Evolutionary conservation across 2,888 invertebrate genomes (phyloP), one percentile per base, ranked within the genome.

Genomic region (Steinernema carpocapsae): DNA sequence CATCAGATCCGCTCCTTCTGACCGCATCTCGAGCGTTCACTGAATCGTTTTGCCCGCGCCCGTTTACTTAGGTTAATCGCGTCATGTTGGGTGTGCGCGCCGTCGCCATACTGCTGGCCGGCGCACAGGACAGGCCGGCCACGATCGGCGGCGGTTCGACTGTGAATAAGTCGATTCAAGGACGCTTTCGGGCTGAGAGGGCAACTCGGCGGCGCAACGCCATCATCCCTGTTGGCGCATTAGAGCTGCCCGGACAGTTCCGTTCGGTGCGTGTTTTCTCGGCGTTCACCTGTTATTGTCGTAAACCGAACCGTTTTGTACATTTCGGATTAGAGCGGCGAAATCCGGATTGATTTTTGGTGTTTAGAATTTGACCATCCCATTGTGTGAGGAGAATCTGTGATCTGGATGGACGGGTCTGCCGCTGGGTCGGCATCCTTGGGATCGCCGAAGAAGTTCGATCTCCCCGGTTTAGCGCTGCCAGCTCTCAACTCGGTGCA

Each of bases 401-500:
- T 32, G 64, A 64, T 64, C 29, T 64, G 64, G 19, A 64, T 64
- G 64, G 64, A 64, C 64, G 64, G 64, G 64, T 64, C 37, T 32
- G 64, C 64, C 64, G 64, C 32, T 10, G 64, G 32, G 14, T 64
- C 64, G 64, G 64, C 64, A 37, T 64, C 64, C 17, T 12, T 64
- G 29, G 77, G 51, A 59, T 32, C 52, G 37, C 78, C 78, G 32
- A 78, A 78, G 52, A 72, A 80, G 46, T 80, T 82, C 70, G 78
- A 79, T 70, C 72, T 83, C 12, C 79, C 80, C 64, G 84, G 80
- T 26, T 76, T 83, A 45, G 77, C 74, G 26, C 73, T 83, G 10
- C 84, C 84, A 1, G 82, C 84, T 0, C 75, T 83, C 19, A 78
- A 77, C 0, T 72, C 79, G 19, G 84, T 83, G 14, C 80, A 83